Evolutionary conservation across 2,113 vertebrate species (phyloP).

Genomic region (Bettongia penicillata): DNA sequence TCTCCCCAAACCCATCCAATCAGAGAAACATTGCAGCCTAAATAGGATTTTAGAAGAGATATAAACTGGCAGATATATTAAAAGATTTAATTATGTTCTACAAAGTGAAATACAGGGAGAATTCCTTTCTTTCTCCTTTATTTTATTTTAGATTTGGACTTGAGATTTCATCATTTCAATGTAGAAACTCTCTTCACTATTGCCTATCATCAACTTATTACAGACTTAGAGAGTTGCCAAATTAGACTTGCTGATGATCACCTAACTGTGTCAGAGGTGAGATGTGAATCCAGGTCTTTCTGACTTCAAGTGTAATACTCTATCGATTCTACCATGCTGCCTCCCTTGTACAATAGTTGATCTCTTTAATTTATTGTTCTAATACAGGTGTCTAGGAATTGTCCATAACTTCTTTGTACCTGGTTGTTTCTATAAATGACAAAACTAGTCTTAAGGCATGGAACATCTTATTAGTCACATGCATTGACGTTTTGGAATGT

Average conservation of each 20-base stretch:
- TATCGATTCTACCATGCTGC: neutral
- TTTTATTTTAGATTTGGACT: neutral
- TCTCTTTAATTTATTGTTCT: neutral
- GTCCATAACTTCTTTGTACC: neutral
- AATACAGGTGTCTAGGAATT: neutral
- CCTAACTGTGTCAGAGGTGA: neutral
- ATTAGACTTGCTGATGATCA: neutral
- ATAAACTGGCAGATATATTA: neutral
- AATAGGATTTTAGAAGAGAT: neutral
- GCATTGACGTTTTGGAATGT: neutral
- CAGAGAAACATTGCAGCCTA: neutral
- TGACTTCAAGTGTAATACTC: neutral
- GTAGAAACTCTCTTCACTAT: neutral
- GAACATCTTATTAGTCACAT: neutral
- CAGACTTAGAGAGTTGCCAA: neutral
- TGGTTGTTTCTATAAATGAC: neutral
- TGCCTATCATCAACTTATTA: neutral
- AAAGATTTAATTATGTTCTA: neutral
- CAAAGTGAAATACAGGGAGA: neutral
- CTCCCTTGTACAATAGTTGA: neutral
- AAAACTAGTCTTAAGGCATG: neutral
- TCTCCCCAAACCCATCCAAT: neutral
- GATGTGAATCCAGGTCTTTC: neutral
- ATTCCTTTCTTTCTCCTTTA: neutral
- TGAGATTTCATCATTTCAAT: neutral